Conservation (phyloP, 2,113 vertebrate species). For the Rallus limicola region DNA sequence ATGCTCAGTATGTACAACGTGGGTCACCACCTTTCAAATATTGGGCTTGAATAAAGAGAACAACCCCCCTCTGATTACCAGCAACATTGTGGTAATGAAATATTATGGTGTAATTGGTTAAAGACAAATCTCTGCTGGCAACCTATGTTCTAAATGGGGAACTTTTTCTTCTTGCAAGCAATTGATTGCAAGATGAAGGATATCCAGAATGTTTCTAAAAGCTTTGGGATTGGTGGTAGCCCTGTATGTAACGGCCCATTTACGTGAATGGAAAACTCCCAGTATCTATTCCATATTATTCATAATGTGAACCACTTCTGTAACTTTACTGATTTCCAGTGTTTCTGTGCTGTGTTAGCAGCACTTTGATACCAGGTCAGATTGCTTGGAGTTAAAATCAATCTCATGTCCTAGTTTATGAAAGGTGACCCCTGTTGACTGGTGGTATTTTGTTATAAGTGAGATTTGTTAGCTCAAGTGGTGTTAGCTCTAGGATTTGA, state of each 20-base stretch:
- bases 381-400: not conserved
- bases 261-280: not conserved
- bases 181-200: not conserved
- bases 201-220: not conserved
- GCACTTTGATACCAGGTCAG: not conserved
- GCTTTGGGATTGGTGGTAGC: conserved; percentile 14
- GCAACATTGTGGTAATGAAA: not conserved
- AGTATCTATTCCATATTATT: not conserved
- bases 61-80: not conserved
- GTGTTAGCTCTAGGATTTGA: not conserved
- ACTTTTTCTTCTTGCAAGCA: not conserved
- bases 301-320: not conserved
- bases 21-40: conserved; percentile 40
- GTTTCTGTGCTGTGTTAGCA: not conserved
- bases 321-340: not conserved
- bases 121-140: not conserved
- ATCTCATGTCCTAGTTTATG: not conserved
- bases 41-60: not conserved
- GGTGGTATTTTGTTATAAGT: not conserved
- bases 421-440: not conserved
- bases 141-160: not conserved
- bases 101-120: not conserved
- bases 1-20: not conserved
- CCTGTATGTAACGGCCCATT: not conserved
- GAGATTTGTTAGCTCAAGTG: not conserved